Evolutionary conservation across 2,888 invertebrate species (phyloP), one percentile per base, ranked within the genome.

Genomic region (Balanococcus diminutus): DNA sequence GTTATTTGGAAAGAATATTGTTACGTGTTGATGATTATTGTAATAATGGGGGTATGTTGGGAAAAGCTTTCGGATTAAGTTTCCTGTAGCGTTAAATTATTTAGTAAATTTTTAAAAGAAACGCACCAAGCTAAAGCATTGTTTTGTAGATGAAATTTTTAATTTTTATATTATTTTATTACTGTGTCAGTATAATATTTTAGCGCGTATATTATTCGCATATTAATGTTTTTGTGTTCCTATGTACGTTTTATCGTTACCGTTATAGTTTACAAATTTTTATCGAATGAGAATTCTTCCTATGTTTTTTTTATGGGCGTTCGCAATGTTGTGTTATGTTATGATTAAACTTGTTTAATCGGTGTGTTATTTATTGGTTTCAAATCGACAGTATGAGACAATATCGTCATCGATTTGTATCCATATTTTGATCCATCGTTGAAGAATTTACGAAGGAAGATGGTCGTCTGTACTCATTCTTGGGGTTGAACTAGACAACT

Each of bases 141-240:
- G 51, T 51, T 67, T 67, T 67, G 61, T 67, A 67, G 61, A 9
- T 32, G 31, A 75, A 32, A 75, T 75, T 75, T 75, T 75, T 32
- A 75, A 75, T 75, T 75, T 67, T 75, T 75, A 75, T 75, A 75
- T 19, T 75, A 32, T 75, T 75, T 75, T 75, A 75, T 75, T 75
- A 75, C 19, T 75, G n/a, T 32, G 9, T 75, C 28, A 75, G 75
- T 75, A 51, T 51, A n/a, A n/a, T n/a, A 42, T 42, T 14, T 19
- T 51, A 67, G 61, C 61, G 61, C 75, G 31, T 75, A 75, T 32
- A 75, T 75, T 25, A 32, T 75, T 67, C 32, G 75, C 75, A 75
- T n/a, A n/a, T 75, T 32, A 75, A 25, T 75, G 75, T 75, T 75
- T 75, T 75, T 32, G 75, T 75, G 75, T 75, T 75, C 75, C 75